Percentiles rank a stretch among this genome's conserved stretches.
These are phyloP conservation scores for Microtus oregoni DNA, from an alignment of 2,113 vertebrate species.

Conservation along the genomic window DNA sequence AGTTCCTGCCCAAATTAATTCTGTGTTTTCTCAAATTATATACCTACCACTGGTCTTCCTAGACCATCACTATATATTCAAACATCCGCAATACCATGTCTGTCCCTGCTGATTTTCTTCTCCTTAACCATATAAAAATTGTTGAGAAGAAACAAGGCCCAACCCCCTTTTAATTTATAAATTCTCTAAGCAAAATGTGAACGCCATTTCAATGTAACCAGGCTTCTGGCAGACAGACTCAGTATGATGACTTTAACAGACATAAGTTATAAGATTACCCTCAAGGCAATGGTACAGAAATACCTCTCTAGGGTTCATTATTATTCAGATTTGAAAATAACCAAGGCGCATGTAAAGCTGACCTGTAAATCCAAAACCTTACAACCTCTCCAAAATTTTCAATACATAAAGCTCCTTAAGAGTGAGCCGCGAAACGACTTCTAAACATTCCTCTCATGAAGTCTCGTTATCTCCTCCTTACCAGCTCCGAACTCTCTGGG, in stretches of 20 bases:
- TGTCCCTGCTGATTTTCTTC: background rate
- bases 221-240: background rate
- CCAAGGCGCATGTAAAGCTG: background rate
- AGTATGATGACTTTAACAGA: conserved; percentile 47
- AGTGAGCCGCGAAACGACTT: background rate
- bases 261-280: background rate
- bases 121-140: conserved; percentile 4
- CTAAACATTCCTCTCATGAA: background rate
- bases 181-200: conserved; percentile 45
- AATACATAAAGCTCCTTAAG: background rate
- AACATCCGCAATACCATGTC: background rate
- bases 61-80: background rate
- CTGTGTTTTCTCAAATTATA: conserved; percentile 67
- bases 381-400: background rate
- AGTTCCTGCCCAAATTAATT: conserved; percentile 67
- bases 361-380: background rate
- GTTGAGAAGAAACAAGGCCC: background rate
- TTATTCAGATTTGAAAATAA: conserved; percentile 18
- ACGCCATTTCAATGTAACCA: conserved; percentile 37
- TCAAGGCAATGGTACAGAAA: background rate
- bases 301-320: background rate
- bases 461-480: background rate
- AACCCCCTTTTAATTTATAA: background rate
- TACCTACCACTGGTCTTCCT: background rate
- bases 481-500: background rate